Evolutionary conservation across 2,888 invertebrate genomes (phyloP).

Genomic region (Clanis bilineata): DNA sequence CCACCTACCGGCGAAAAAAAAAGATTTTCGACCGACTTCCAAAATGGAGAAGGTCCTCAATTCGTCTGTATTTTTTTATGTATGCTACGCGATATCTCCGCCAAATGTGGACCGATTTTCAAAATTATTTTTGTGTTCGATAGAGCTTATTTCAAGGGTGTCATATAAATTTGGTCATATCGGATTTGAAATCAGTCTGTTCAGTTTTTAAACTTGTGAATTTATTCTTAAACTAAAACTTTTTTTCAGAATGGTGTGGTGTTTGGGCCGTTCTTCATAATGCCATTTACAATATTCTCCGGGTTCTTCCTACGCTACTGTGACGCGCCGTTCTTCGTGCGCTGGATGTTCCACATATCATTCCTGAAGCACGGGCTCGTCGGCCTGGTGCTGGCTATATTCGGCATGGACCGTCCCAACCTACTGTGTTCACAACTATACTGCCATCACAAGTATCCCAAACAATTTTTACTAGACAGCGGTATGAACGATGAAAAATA

Average conservation of each 20-base stretch:
- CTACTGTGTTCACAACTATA: constrained; percentile 88
- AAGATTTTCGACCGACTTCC: too few relatives aligned
- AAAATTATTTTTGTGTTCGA: too few relatives aligned
- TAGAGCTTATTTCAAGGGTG: too few relatives aligned
- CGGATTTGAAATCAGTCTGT: too few relatives aligned
- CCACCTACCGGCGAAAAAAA: too few relatives aligned
- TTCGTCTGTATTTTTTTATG: too few relatives aligned
- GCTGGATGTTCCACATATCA: constrained; percentile 94
- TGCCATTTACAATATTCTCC: constrained; percentile 95
- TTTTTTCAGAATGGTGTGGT: constrained; percentile 91
- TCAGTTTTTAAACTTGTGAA: too few relatives aligned
- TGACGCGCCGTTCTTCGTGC: constrained; percentile 89
- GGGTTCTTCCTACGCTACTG: constrained; percentile 94
- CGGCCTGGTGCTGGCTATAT: constrained; percentile 90
- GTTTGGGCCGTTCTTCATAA: constrained; percentile 92
- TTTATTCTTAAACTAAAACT: constrained; percentile 7
- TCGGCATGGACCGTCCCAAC: constrained; percentile 89
- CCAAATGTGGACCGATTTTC: too few relatives aligned
- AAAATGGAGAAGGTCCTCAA: too few relatives aligned
- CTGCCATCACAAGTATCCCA: constrained; percentile 88
- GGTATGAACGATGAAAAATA: constrained; percentile 87
- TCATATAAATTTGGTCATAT: too few relatives aligned
- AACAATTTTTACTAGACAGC: constrained; percentile 87
- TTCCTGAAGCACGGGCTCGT: constrained; percentile 95
- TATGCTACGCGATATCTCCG: too few relatives aligned